Evolutionary conservation across 2,888 invertebrate genomes (phyloP), one percentile per base, ranked within the genome.

Genomic region (Linnaemya vulpina): DNA sequence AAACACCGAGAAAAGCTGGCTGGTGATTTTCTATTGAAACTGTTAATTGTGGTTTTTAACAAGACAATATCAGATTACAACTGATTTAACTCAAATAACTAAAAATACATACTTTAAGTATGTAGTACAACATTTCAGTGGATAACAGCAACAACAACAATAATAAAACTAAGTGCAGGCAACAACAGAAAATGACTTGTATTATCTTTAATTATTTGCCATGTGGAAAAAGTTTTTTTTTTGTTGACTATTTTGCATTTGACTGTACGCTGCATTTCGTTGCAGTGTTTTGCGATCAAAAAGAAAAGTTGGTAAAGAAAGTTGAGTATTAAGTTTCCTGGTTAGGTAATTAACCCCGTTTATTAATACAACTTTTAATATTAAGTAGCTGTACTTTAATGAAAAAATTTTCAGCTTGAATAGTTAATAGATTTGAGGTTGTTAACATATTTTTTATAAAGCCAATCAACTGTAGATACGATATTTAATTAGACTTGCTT

Each of bases 21-120:
- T 85, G 84, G 84, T 85, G 84, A 85, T 85, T 85, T 85, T 85
- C 84, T 85, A 85, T 85, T 85, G 84, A 85, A 85, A 85, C 84
- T 85, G 84, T 85, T 85, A 85, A 85, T 85, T 85, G 84, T 85
- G 84, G 84, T 85, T 85, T 85, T 81, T 74, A 85, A 81, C 84
- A 85, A 85, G 84, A 85, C 84, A 74, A 75, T 85, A 85, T 85
- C 81, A 85, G 84, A 85, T 85, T 85, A 85, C 84, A 85, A 82
- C 78, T 82, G 81, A 76, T 82, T 82, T 82, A 70, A 68, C 60
- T 67, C 63, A 76, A 76, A 79, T 63, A 73, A 77, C 83, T 68
- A 73, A 77, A 40, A 55, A 70, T 76, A 60, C 60, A 63, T 76
- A 73, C 73, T 60, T 35, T 15, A 38, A 71, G 15, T 74, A 78